Percentiles rank a stretch among this genome's conserved stretches.
These are phyloP conservation scores for Oreochromis mossambicus DNA, from an alignment of 2,797 vertebrate genomes.

Conservation along the genomic window DNA sequence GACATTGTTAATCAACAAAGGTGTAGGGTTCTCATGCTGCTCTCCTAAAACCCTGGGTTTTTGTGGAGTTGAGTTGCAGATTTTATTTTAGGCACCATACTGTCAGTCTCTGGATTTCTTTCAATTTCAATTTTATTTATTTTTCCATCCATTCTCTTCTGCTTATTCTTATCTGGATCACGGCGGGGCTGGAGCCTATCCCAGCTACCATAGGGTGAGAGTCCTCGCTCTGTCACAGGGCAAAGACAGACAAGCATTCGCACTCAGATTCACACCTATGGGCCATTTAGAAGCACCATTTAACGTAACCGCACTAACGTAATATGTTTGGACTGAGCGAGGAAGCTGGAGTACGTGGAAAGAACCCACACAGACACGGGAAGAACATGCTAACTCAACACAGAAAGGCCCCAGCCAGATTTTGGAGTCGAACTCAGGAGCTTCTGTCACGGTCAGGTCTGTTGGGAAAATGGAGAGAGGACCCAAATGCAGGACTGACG, in stretches of 20 bases:
- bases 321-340: no score
- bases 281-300: neutral
- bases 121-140: neutral
- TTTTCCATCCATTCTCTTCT: neutral
- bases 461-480: no score
- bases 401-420: no score
- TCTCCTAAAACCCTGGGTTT: neutral
- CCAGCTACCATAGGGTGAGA: neutral
- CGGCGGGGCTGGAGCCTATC: neutral
- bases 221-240: rapidly evolving
- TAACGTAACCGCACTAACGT: neutral
- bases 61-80: neutral
- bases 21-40: no score
- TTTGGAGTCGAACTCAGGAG: no score
- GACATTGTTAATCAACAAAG: no score
- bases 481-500: no score
- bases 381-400: no score
- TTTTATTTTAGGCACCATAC: neutral
- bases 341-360: no score
- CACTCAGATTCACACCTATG: neutral
- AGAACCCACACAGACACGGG: no score
- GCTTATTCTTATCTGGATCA: neutral
- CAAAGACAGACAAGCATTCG: neutral
- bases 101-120: neutral
- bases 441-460: no score